These are phyloP conservation scores for Melieria omissa DNA, from an alignment of 2,888 invertebrate genomes.

Conservation along the genomic window DNA sequence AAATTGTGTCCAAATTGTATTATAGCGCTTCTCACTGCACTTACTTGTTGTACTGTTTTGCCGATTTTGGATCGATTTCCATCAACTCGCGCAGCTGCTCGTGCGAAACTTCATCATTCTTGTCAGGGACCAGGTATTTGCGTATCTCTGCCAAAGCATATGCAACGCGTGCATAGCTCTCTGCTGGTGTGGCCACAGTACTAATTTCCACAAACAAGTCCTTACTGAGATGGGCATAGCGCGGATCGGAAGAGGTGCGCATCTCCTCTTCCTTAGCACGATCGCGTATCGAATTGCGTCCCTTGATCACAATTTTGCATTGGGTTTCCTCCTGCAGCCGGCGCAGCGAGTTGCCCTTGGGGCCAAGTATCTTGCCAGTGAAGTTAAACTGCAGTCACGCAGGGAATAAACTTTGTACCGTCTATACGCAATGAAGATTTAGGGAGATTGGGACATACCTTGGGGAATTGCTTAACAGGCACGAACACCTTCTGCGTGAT, in stretches of 20 bases:
- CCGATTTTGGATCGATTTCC: constrained; percentile 47
- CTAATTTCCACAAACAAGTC: constrained; percentile 90
- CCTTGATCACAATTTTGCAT: constrained; percentile 94
- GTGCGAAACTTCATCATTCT: constrained; percentile 81
- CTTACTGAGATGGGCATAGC: constrained; percentile 86
- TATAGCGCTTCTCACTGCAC: background rate
- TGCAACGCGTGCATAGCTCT: constrained; percentile 85
- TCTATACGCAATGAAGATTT: too few relatives aligned
- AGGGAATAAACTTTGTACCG: background rate
- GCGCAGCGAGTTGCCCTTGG: constrained; percentile 93
- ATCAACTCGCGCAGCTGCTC: constrained; percentile 81
- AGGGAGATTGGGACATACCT: constrained; percentile 45
- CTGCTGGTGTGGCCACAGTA: constrained; percentile 85
- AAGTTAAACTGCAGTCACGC: constrained; percentile 84
- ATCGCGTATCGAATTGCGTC: constrained; percentile 92
- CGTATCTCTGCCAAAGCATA: constrained; percentile 83
- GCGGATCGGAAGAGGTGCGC: constrained; percentile 83
- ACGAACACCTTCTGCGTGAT: constrained; percentile 63
- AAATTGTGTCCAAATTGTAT: background rate
- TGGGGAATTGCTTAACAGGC: constrained; percentile 67
- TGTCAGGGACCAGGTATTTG: constrained; percentile 70
- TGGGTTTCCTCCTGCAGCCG: constrained; percentile 92
- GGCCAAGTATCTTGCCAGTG: constrained; percentile 92
- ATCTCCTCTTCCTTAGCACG: constrained; percentile 83
- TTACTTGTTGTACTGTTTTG: constrained; percentile 39